Evolutionary conservation across 2,888 invertebrate species (phyloP), one percentile per base, ranked within the genome.

Genomic region (Diplazon laetatorius): DNA sequence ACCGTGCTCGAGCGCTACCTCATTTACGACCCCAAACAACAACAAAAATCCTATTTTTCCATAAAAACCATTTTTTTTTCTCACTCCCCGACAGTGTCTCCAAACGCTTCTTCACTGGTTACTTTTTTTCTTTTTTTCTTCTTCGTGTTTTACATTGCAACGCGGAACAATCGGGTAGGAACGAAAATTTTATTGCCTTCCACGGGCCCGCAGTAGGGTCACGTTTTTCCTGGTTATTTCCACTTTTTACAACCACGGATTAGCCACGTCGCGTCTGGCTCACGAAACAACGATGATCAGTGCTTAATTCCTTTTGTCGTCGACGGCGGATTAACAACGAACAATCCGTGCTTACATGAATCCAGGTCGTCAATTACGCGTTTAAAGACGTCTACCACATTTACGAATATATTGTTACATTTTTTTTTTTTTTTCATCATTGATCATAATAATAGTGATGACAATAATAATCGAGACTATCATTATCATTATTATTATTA

Each of bases 141-240:
- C n/a, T n/a, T n/a, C n/a, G n/a, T n/a, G n/a, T n/a, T n/a, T n/a
- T n/a, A n/a, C n/a, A n/a, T n/a, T n/a, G n/a, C n/a, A n/a, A n/a
- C n/a, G n/a, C n/a, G n/a, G n/a, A n/a, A n/a, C n/a, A n/a, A n/a
- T n/a, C n/a, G n/a, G n/a, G n/a, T n/a, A n/a, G n/a, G n/a, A n/a
- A n/a, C n/a, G n/a, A n/a, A n/a, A n/a, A n/a, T n/a, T n/a, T n/a
- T n/a, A n/a, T n/a, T n/a, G n/a, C n/a, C n/a, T n/a, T n/a, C n/a
- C n/a, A n/a, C n/a, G n/a, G n/a, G n/a, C n/a, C n/a, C 55, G 59
- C 69, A 57, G 50, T 14, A 30, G 46, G 52, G 59, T 52, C 42
- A 66, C 70, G 78, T 74, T 74, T 78, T 78, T 78, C 78, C n/a
- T 65, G 78, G 78, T 78, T 78, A n/a, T 74, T 78, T 74, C 78